Conservation (phyloP, 1,140 invertebrate genomes). For the Dryas iulia region DNA sequence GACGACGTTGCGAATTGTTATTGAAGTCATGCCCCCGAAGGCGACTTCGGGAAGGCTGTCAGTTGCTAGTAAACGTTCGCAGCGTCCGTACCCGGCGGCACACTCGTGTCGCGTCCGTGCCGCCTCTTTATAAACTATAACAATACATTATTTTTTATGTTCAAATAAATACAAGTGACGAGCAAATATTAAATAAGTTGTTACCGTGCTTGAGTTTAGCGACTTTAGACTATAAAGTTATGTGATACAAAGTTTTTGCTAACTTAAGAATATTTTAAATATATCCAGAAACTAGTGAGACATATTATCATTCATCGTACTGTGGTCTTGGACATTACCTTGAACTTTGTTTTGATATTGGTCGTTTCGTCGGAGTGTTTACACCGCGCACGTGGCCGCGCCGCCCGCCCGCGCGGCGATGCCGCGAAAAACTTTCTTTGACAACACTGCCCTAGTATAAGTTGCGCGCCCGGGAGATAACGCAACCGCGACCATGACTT, state of each 20-base stretch:
- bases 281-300: slow-evolving; percentile 24
- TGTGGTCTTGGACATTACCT: slow-evolving; percentile 34
- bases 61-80: slow-evolving; percentile 76
- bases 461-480: slow-evolving; percentile 46
- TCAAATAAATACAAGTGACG: slow-evolving; percentile 60
- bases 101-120: slow-evolving; percentile 50
- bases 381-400: slow-evolving; percentile 70
- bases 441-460: slow-evolving; percentile 63
- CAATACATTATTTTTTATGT: slow-evolving; percentile 46
- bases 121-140: slow-evolving; percentile 53
- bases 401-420: slow-evolving; percentile 61
- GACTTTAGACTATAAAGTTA: slow-evolving; percentile 34
- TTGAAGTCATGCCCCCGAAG: slow-evolving; percentile 80
- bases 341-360: slow-evolving; percentile 43
- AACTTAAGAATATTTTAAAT: slow-evolving; percentile 31
- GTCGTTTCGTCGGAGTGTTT: slow-evolving; percentile 55
- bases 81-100: slow-evolving; percentile 70
- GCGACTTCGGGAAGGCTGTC: slow-evolving; percentile 79
- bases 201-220: slow-evolving; percentile 56
- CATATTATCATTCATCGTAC: slow-evolving; percentile 1
- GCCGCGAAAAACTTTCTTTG: slow-evolving; percentile 75
- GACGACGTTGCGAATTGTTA: slow-evolving; percentile 80
- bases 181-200: slow-evolving; percentile 39
- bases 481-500: slow-evolving; percentile 54
- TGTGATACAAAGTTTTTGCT: slow-evolving; percentile 33